Conservation (phyloP, 2,113 vertebrate species). For the Callocephalon fimbriatum region DNA sequence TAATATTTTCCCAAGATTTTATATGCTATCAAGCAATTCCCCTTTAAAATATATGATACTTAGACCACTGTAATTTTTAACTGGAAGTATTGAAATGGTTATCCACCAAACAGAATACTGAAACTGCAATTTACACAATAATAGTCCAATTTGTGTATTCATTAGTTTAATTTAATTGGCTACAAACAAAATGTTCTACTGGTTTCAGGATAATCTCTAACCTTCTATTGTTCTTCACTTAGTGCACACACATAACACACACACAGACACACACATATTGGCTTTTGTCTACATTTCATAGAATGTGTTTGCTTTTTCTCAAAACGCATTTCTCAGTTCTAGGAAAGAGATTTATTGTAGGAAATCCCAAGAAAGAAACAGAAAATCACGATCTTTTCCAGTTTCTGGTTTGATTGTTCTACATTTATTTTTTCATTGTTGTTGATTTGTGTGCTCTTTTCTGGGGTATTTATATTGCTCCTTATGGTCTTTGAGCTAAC, state of each 20-base stretch:
- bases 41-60: neutral
- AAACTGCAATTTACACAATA: slow-evolving; percentile 30
- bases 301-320: neutral
- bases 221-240: neutral
- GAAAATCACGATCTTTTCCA: neutral
- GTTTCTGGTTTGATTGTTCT: neutral
- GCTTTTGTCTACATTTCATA: neutral
- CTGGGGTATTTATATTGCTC: neutral
- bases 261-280: neutral
- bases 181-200: neutral
- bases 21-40: neutral
- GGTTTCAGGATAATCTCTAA: slow-evolving; percentile 22
- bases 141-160: slow-evolving; percentile 21
- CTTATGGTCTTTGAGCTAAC: neutral
- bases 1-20: neutral
- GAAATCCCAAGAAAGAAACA: neutral
- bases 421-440: neutral
- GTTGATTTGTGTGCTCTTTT: neutral
- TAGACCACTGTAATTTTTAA: slow-evolving; percentile 8
- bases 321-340: neutral
- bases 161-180: slow-evolving; percentile 38
- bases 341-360: neutral
- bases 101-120: neutral
- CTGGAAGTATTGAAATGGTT: neutral
- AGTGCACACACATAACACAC: neutral